Evolutionary conservation across 2,888 invertebrate species (phyloP), one percentile per base, ranked within the genome.

Genomic region (Scaptomyza polygonia): DNA sequence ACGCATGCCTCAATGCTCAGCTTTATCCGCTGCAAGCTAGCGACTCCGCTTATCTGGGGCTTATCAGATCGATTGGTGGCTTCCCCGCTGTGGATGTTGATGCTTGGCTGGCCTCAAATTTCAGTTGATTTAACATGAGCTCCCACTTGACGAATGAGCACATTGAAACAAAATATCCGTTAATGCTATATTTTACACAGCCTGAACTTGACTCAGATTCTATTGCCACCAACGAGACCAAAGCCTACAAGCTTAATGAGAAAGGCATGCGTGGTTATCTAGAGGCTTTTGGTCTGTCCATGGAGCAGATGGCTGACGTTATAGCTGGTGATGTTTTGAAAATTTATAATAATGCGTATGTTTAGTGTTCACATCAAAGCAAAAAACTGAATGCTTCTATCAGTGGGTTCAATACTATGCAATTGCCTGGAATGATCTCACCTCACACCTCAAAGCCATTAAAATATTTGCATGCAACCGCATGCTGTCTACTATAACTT

Each of bases 41-140:
- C 6, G 62, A 81, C 36, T 70, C 79, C 64, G 89, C 87, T 56
- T 91, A 90, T 74, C 69, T 90, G 51, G 54, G 67, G 25, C 79
- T 89, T 43, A 78, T 91, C 66, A 84, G 80, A 47, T 66, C 80
- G 3, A 78, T 91, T 43, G 91, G 91, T 51, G 91, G 91, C 1
- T 91, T 91, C 52, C 91, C 91, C 3, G 91, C 91, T 0, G 66
- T 91, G 0, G 86, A 91, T 21, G 59, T 85, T 2, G 51, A 71
- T 0, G 83, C 89, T 42, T 86, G 88, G 90, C 67, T 78, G 21
- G 63, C 80, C 2, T 61, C 79, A 3, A 77, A 70, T 5, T 91
- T 91, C 25, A 85, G 88, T 55, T 91, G 91, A 91, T 89, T 91
- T 30, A 91, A 90, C 51, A 91, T 90, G 91, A 90, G 88, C 55